phyloP scores from a whole-genome alignment of 2,797 vertebrate species.

The Tarsius wallacei region DNA sequence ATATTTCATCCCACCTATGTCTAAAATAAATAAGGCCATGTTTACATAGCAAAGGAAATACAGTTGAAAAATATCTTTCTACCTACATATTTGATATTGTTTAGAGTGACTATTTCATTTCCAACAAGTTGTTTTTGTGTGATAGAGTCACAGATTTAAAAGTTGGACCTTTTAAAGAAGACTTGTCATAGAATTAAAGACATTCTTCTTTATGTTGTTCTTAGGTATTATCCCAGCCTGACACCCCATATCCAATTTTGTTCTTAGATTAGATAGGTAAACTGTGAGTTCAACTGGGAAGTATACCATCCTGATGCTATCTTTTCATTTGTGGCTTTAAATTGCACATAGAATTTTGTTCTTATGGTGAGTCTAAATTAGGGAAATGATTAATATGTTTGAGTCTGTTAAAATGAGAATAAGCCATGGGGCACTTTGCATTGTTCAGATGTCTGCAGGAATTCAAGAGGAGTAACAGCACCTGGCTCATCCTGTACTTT shows the following conservation, averaged over 20 bases:
- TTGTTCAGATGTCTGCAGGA: conserved; percentile 47
- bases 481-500: not conserved
- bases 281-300: not conserved
- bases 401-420: conserved; percentile 35
- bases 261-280: conserved; percentile 16
- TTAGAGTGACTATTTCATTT: conserved; percentile 33
- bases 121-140: conserved; percentile 27
- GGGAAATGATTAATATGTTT: conserved; percentile 48
- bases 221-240: not conserved
- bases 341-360: not conserved
- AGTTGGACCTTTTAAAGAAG: not conserved
- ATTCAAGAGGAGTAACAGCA: conserved; percentile 22
- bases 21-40: conserved; percentile 49
- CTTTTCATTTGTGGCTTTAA: conserved; percentile 32
- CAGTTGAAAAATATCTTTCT: not conserved
- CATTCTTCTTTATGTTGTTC: not conserved
- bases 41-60: conserved; percentile 21
- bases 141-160: not conserved
- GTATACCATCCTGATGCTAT: not conserved
- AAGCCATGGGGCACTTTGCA: not conserved
- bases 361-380: not conserved
- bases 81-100: not conserved
- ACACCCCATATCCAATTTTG: not conserved
- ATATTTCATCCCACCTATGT: not conserved
- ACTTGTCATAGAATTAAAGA: conserved; percentile 22